Evolutionary conservation across 2,113 vertebrate species (phyloP), one percentile per base, ranked within the genome.

Genomic region (Nerophis lumbriciformis): DNA sequence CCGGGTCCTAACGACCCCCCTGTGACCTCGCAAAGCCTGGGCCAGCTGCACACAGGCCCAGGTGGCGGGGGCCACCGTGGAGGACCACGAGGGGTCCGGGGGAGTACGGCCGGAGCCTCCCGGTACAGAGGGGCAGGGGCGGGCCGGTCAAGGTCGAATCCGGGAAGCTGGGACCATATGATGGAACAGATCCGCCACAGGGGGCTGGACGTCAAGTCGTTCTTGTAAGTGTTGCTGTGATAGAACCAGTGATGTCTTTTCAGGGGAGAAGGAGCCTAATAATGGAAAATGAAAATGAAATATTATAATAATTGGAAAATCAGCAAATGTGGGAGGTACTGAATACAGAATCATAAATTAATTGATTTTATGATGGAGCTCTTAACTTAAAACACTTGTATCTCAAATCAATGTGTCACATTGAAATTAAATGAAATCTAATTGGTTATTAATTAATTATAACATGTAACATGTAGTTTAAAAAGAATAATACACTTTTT

Each of bases 131-230:
- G 88, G 56, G 80, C 85, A 11, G 92, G 92, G n/a, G 90, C 94
- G 5, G 92, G 94, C 56, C 90, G 92, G 72, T 96, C 94, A 59
- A 92, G 95, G 82, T 94, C 94, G 82, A 96, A 95, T 79, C 94
- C 97, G 1, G 95, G 97, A 83, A 98, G 96, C 92, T 98, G 94
- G 95, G 97, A 99, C 90, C 93, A 98, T 83, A 90, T 98, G 93
- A 91, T 99, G 94, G 95, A 95, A 82, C 95, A 98, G 89, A 97
- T 99, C 85, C 95, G 97, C 81, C 91, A 92, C 89, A 93, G 94
- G 82, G 97, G 97, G 78, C 92, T 98, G 93, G 97, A 99, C 59
- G 94, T 99, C 92, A 99, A 95, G 87, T 98, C 97, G 51, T 99
- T 98, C 82, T 86, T 99, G 97, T 99, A 90, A 99, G 97, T 97